These are phyloP conservation scores for Pseudomyrmex sp. DNA, from an alignment of 1,140 invertebrate species.

Conservation along the genomic window DNA sequence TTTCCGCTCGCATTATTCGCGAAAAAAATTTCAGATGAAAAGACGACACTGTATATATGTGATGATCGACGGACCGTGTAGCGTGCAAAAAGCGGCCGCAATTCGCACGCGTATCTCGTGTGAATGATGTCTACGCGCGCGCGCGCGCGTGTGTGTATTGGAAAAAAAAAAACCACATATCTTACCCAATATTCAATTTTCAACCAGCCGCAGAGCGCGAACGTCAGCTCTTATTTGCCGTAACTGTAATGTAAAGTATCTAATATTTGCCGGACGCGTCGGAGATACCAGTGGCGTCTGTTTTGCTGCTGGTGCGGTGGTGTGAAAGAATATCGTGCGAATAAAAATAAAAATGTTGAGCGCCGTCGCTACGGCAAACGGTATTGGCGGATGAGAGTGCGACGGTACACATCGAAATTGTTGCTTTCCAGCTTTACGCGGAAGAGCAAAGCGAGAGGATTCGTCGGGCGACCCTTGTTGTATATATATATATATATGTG, in stretches of 20 bases:
- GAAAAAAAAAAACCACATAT: neutral
- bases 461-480: too few species aligned
- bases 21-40: neutral
- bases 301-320: conserved; percentile 24
- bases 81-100: neutral
- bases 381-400: conserved; percentile 35
- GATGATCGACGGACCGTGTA: conserved; percentile 2
- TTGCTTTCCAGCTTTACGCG: conserved; percentile 25
- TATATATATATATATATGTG: too few species aligned
- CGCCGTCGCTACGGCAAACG: conserved; percentile 30
- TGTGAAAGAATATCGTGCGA: conserved; percentile 54
- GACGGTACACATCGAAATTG: conserved; percentile 61
- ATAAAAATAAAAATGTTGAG: conserved; percentile 55
- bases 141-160: too few species aligned
- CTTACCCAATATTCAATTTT: conserved; percentile 46
- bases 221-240: conserved; percentile 45
- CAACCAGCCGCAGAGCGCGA: neutral
- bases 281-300: neutral
- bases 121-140: neutral
- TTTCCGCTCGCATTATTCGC: neutral
- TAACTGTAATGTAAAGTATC: conserved; percentile 34
- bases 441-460: conserved; percentile 18
- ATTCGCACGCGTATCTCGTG: neutral
- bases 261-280: conserved; percentile 42
- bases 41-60: neutral